Evolutionary conservation across 2,888 invertebrate species (phyloP), one percentile per base, ranked within the genome.

Genomic region (Meta bourneti): DNA sequence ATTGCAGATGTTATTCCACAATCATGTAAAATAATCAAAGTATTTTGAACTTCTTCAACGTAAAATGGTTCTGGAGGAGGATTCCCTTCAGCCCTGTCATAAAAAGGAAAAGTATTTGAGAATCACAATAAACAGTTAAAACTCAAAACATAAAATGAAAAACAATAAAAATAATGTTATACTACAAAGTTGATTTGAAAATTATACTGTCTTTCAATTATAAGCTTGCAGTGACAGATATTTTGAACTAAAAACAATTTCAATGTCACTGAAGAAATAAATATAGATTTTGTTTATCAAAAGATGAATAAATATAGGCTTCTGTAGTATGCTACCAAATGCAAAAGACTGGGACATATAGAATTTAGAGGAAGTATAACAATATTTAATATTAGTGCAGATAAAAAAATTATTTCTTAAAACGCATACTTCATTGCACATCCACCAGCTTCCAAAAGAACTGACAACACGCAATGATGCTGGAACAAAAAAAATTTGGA

Each of bases 31-130:
- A 95, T 95, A 51, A 94, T 93, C 20, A 98, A 95, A 1, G 98
- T 98, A 93, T 97, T 97, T 94, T 97, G 97, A 83, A 97, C 98
- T 95, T 98, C 98, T 95, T 98, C 98, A 0, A 98, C 97, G 94
- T 98, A 98, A 95, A 98, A 97, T 0, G 97, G 96, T 92, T 97
- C 97, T 0, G 98, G 97, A 49, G 89, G 75, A n/a, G 94, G 94
- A 61, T 93, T 89, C 6, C 94, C 94, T 71, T 93, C 94, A 7
- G 93, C 94, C 84, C 93, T 93, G 82, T 34, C 9, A 70, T 6
- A 20, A 34, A 54, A 9, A 49, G 11, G 9, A 81, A 49, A 19
- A 79, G 5, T 7, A 9, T 20, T 54, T 19, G 13, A 19, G 54
- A 19, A 19, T 61, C 13, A 48, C 8, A 49, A 70, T 7, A 70